Evolutionary conservation across 2,113 vertebrate species (phyloP), one percentile per base, ranked within the genome.

Genomic region (Forbesichthys papilliferus): DNA sequence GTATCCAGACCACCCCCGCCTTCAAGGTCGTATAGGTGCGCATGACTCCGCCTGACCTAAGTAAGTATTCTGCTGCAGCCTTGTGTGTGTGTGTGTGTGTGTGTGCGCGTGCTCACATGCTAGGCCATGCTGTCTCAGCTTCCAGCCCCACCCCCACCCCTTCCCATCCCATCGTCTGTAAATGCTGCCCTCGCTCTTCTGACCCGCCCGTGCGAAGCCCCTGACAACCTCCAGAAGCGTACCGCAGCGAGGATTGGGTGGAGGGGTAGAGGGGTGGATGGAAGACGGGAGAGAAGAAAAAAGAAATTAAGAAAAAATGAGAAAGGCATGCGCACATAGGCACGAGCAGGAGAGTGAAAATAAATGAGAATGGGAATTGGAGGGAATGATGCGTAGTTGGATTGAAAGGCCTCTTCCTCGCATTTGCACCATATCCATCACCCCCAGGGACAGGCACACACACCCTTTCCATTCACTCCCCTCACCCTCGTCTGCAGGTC

Each of bases 61-160:
- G 3, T 18, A 66, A 78, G 36, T 42, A 42, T 88, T 83, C 75
- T 81, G 77, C 81, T 67, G 78, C 79, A 68, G 51, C 11, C 16
- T 63, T 27, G 27, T 27, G 27, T 27, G 27, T 27, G 27, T 27
- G 27, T 27, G 27, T 27, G 27, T 27, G 27, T 27, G 27, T 27
- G 27, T 27, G 2, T 27, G 27, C 3, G 27, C 2, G 74, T 27
- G 54, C 63, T 78, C 79, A n/a, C 71, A 61, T 68, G 58, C 75
- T 84, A 78, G 82, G 68, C 87, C 72, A 14, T 88, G 89, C 89
- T 90, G 89, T 46, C 85, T 91, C 89, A 90, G 89, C 88, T 82
- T 72, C 87, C 83, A 86, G 81, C 86, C 80, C 80, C 42, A 48
- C 74, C 74, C 80, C 75, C 81, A 79, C 85, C 80, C 80, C 52